phyloP scores from a whole-genome alignment of 2,113 vertebrate genomes.

The Aramus guarauna region DNA sequence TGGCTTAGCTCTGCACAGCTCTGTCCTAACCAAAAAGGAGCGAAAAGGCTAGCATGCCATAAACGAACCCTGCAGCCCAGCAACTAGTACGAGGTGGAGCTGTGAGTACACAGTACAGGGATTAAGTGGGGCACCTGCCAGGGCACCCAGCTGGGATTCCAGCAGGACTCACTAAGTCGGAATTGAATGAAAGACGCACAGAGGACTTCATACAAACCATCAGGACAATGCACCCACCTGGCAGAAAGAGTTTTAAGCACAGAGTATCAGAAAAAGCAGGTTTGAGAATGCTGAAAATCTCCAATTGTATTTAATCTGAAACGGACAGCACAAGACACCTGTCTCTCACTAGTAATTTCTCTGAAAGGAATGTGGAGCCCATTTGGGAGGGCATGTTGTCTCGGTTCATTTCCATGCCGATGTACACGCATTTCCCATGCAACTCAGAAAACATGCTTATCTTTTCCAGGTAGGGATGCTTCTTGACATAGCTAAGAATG shows the following conservation, averaged over 20 bases:
- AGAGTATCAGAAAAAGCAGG: background rate
- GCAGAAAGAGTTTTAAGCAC: background rate
- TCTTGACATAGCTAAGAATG: background rate
- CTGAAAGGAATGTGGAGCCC: background rate
- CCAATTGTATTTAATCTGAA: background rate
- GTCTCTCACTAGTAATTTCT: background rate
- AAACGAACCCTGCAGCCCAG: background rate
- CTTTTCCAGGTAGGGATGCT: background rate
- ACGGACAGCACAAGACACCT: background rate
- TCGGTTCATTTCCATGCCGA: background rate
- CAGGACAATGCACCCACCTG: background rate
- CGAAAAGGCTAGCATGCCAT: background rate
- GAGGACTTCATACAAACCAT: background rate
- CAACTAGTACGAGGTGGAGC: accelerated
- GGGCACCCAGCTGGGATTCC: background rate
- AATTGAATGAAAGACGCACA: accelerated
- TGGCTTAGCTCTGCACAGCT: background rate
- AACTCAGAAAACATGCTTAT: background rate
- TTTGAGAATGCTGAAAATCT: background rate
- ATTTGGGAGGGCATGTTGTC: background rate
- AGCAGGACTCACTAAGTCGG: background rate
- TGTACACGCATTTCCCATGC: background rate
- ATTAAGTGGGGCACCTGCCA: accelerated
- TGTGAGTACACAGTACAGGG: background rate
- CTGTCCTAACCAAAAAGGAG: background rate